Percentiles rank a stretch among this genome's conserved stretches.
phyloP scores from a whole-genome alignment of 64 coral and sea anemone genomes.

The Dendronephthya gigantea region DNA sequence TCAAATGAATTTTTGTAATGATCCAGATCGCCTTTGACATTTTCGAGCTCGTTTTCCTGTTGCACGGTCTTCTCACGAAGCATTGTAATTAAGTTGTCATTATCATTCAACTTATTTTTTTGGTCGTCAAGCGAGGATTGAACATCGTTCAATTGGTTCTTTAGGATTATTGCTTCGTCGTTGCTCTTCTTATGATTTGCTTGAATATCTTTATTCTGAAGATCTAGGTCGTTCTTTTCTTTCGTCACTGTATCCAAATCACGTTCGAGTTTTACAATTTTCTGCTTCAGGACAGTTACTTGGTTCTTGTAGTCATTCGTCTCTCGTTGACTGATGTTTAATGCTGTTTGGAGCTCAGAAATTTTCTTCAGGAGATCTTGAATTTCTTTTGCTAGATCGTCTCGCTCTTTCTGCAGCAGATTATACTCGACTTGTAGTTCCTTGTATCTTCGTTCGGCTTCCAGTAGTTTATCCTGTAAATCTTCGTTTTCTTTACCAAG shows the following conservation, averaged over 20 bases:
- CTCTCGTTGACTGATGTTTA: conserved; percentile 50
- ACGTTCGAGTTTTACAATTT: conserved; percentile 58
- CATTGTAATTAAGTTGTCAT: conserved; percentile 41
- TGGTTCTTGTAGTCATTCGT: conserved; percentile 53
- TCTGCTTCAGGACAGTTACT: conserved; percentile 49
- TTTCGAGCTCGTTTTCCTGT: conserved; percentile 45
- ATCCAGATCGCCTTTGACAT: conserved; percentile 46
- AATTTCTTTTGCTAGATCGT: conserved; percentile 33
- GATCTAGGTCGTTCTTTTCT: conserved; percentile 59
- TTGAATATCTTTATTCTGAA: conserved; percentile 51
- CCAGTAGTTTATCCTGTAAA: conserved; percentile 43
- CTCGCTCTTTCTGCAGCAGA: conserved; percentile 39
- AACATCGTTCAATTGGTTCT: conserved; percentile 41
- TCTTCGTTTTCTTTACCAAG: conserved; percentile 50
- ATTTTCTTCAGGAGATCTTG: conserved; percentile 35
- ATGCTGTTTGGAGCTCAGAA: conserved; percentile 37
- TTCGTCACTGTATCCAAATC: conserved; percentile 48
- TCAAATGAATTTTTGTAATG: conserved; percentile 34
- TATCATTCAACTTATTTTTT: conserved; percentile 55
- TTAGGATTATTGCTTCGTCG: conserved; percentile 39
- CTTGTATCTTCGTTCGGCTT: conserved; percentile 24
- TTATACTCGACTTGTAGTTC: conserved; percentile 47
- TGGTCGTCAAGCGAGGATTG: conserved; percentile 42
- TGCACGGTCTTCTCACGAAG: conserved; percentile 45
- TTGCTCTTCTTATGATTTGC: conserved; percentile 40